Evolutionary conservation across 2,797 vertebrate genomes (phyloP), one percentile per base, ranked within the genome.

Genomic region (Gadopsis bispinosus): DNA sequence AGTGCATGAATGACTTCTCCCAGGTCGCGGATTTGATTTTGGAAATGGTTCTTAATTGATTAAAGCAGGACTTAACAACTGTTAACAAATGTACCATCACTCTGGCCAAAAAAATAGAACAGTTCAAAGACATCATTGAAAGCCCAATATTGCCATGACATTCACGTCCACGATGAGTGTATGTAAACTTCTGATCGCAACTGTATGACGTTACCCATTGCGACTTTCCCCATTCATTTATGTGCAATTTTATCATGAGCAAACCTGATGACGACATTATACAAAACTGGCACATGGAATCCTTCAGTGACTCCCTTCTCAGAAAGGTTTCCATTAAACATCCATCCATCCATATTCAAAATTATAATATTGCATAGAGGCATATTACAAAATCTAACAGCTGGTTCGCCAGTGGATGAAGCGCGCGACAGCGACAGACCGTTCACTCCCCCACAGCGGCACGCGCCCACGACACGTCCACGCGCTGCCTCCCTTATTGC

Each of bases 401-500:
- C n/a, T n/a, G n/a, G n/a, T n/a, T n/a, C n/a, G n/a, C n/a, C n/a
- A n/a, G n/a, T n/a, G n/a, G 5, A 12, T 45, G 8, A 29, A 16
- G 53, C 51, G 14, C 4, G 20, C 10, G 2, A 33, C 17, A 1
- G 2, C 7, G 1, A 26, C 16, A 16, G 1, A 51, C 12, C 22
- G 11, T 54, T 39, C 74, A 45, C 26, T 43, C 35, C 13, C 35
- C 3, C 20, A 7, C 8, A 4, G 8, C 14, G 45, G 31, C 47
- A 31, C 62, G 63, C 56, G 56, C 68, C 1, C 33, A 7, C 7
- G 0, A 2, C 41, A 31, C 16, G 33, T n/a, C 3, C 39, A 35
- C 31, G 29, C 7, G n/a, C n/a, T n/a, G n/a, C n/a, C n/a, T n/a
- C n/a, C 1, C 0, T 22, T 33, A 1, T 7, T 16, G 2, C 0